Base-by-base conservation (phyloP, 2,888 invertebrate species). In the Caenorhabditis sp. region DNA sequence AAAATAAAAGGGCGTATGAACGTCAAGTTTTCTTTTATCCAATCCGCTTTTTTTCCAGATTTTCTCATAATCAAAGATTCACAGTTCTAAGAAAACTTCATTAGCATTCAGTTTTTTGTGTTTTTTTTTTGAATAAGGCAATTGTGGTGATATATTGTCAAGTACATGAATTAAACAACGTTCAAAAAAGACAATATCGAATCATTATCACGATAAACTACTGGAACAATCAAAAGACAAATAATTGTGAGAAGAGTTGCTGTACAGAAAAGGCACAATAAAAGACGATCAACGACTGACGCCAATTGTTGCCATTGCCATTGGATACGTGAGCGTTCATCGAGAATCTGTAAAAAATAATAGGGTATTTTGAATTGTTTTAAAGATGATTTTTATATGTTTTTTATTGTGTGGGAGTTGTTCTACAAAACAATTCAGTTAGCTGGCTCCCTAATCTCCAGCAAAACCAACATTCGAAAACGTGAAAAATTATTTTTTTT, bases 211-310 rank as follows among this genome's bases (percentile, higher is more conserved):
- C 74, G 69, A 26, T 66, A 78, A 49, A 64, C 76, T 14, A 82
- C 82, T 21, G 86, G 86, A 50, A 84, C 73, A 37, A 87, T 68
- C 61, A 94, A 90, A 81, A 94, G 93, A 76, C 93, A 92, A 1
- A 92, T 92, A 0, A 93, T 93, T n/a, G 93, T 92, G 77, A 93
- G 91, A 59, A 92, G 91, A 10, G 93, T 93, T 65, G 93, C 92
- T 72, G 93, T 89, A 71, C 93, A 91, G 88, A 94, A 94, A 24
- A 93, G 91, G 69, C 92, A 92, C 19, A 94, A 91, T 0, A 94
- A 90, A 3, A 93, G 74, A 21, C 88, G 79, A 74, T 88, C 88
- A 55, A 85, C 79, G 12, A 79, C 84, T 19, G 83, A 78, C 2
- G 87, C 86, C 61, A 85, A 66, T 62, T 83, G 82, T 61, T 84